These are phyloP conservation scores for Meteorus cinctellus DNA, from an alignment of 2,888 invertebrate species.

Conservation along the genomic window DNA sequence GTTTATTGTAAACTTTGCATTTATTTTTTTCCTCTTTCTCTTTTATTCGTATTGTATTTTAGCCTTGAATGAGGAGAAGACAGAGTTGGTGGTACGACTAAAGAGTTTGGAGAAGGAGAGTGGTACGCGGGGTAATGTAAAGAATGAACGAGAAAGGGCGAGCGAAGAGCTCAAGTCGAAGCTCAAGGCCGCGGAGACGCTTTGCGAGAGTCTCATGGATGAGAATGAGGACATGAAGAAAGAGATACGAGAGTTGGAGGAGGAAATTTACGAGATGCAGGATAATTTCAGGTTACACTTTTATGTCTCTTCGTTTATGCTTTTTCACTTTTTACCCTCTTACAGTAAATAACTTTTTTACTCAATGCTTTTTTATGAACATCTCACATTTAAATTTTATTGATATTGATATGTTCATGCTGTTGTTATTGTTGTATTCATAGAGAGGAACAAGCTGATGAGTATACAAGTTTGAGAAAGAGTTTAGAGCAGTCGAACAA, in stretches of 20 bases:
- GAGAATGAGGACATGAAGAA: constrained; percentile 96
- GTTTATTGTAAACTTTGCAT: background rate
- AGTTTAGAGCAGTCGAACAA: constrained; percentile 98
- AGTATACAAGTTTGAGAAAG: constrained; percentile 93
- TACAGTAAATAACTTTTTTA: constrained; percentile 11
- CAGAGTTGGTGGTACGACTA: constrained; percentile 74
- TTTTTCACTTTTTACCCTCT: constrained; percentile 18
- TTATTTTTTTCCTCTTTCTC: constrained; percentile 21
- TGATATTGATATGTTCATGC: background rate
- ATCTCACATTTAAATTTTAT: background rate
- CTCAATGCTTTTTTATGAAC: constrained; percentile 13
- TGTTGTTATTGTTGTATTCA: constrained; percentile 56
- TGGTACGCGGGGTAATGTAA: constrained; percentile 59
- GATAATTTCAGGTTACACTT: constrained; percentile 86
- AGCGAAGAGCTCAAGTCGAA: constrained; percentile 84
- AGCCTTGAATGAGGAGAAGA: constrained; percentile 71
- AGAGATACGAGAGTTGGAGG: constrained; percentile 93
- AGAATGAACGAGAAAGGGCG: constrained; percentile 63
- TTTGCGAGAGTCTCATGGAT: constrained; percentile 95
- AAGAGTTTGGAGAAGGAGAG: constrained; percentile 67
- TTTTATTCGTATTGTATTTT: constrained; percentile 25
- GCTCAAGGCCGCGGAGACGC: constrained; percentile 89
- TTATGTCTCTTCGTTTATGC: constrained; percentile 28
- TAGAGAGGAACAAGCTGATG: constrained; percentile 97
- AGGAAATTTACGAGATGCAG: constrained; percentile 99